Conservation (phyloP, 2,113 vertebrate species). For the Mobula hypostoma region DNA sequence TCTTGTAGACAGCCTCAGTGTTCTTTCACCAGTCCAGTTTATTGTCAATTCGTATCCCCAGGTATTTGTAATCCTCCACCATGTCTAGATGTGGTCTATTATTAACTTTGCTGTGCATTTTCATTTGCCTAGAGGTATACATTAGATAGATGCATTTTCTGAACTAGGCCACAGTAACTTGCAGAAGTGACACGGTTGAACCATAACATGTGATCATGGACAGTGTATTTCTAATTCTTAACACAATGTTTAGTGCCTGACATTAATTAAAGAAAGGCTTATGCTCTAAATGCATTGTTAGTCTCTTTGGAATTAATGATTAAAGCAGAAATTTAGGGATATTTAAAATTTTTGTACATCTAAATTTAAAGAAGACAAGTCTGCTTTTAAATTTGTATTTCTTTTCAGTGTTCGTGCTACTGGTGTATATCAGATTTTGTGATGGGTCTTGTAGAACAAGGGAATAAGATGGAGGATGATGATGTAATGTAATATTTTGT, state of each 20-base stretch:
- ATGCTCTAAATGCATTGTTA: neutral
- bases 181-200: neutral
- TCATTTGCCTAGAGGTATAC: neutral
- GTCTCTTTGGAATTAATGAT: neutral
- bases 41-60: no score
- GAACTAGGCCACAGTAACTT: neutral
- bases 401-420: neutral
- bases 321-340: neutral
- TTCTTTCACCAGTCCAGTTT: no score
- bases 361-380: neutral
- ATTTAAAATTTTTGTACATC: neutral
- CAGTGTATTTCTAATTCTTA: neutral
- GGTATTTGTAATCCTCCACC: no score
- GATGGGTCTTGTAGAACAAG: neutral
- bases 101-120: neutral
- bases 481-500: neutral
- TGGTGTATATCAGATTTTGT: neutral
- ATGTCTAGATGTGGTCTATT: neutral
- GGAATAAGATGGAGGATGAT: neutral
- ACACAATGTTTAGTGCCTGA: neutral
- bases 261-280: neutral
- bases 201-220: neutral
- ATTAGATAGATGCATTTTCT: neutral
- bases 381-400: neutral
- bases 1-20: no score